Evolutionary conservation across 2,113 vertebrate genomes (phyloP).

Genomic region (Eublepharis macularius): DNA sequence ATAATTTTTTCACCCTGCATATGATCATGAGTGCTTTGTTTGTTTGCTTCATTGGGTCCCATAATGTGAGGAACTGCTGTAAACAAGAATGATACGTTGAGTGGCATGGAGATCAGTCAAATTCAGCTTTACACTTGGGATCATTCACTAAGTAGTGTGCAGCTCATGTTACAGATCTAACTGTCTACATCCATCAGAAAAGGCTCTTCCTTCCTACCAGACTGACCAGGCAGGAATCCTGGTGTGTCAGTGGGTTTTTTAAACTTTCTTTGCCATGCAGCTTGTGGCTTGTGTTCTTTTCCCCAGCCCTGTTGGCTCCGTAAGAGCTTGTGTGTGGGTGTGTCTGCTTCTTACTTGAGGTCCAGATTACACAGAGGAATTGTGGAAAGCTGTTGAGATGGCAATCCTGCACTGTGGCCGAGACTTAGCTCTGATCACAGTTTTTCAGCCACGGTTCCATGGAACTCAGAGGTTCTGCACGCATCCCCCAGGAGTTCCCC

Average conservation of each 20-base stretch:
- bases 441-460: too few species aligned
- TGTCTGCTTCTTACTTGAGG: neutral
- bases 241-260: neutral
- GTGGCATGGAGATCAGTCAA: neutral
- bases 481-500: too few species aligned
- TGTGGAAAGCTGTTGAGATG: neutral
- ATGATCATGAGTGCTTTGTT: neutral
- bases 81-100: neutral
- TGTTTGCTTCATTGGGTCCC: neutral
- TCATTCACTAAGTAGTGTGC: neutral
- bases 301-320: neutral
- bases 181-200: neutral
- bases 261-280: neutral
- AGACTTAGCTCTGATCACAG: neutral
- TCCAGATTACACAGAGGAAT: neutral
- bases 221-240: neutral
- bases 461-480: too few species aligned
- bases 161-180: neutral
- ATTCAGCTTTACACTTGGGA: neutral
- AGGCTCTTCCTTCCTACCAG: neutral
- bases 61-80: neutral
- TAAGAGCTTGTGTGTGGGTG: neutral
- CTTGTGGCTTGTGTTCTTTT: neutral
- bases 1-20: too few species aligned
- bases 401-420: neutral